phyloP scores from a whole-genome alignment of 2,113 vertebrate species.

The Trichomycterus rosablanca region DNA sequence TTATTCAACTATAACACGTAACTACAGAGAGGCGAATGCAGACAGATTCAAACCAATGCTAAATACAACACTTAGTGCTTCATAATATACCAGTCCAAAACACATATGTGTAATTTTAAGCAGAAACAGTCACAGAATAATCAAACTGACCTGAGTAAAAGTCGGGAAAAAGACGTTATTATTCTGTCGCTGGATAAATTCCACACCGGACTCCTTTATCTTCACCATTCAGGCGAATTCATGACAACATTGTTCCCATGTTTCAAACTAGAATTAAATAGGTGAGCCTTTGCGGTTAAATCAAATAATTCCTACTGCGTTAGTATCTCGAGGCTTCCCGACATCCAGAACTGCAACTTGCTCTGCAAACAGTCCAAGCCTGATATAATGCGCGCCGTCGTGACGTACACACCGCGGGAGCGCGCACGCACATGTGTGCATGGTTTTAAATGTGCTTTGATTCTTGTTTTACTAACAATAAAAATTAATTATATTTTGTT shows the following conservation, averaged over 20 bases:
- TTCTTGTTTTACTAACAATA: too few relatives aligned
- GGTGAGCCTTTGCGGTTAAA: background rate
- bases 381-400: conserved; percentile 41
- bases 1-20: background rate
- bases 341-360: conserved; percentile 2
- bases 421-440: conserved; percentile 11
- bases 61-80: background rate
- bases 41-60: background rate
- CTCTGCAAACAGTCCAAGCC: conserved; percentile 9
- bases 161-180: conserved; percentile 28
- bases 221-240: conserved; percentile 17
- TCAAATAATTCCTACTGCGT: background rate
- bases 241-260: background rate
- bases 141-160: conserved; percentile 45
- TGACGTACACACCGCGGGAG: conserved; percentile 37
- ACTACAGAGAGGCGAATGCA: background rate
- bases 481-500: too few relatives aligned
- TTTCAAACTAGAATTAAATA: background rate
- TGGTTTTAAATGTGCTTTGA: background rate
- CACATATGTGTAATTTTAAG: background rate
- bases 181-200: conserved; percentile 18
- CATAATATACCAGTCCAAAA: background rate
- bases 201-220: conserved; percentile 1
- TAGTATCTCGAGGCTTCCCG: background rate
- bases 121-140: conserved; percentile 5